Conservation (phyloP, 2,113 vertebrate genomes). For the Scortum barcoo region DNA sequence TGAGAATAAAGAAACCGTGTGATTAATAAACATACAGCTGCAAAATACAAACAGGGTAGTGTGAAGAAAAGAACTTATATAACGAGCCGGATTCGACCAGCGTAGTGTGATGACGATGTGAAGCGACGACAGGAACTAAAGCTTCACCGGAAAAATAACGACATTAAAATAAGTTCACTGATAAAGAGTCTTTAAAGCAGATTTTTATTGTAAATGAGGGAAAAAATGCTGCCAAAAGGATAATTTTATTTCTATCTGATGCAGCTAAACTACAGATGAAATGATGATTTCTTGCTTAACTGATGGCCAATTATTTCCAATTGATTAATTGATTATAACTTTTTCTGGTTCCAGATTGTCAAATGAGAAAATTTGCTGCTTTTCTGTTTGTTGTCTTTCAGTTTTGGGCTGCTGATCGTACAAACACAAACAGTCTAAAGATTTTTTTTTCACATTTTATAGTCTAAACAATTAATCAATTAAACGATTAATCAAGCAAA, state of each 20-base stretch:
- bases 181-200: conserved; percentile 8
- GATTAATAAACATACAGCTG: conserved; percentile 42
- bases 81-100: conserved; percentile 13
- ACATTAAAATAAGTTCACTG: neutral
- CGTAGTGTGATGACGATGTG: neutral
- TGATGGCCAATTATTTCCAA: no score
- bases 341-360: neutral
- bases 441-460: neutral
- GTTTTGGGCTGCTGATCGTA: neutral
- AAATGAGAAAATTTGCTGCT: neutral
- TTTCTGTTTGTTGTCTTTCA: neutral
- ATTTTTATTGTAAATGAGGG: neutral
- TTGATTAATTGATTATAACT: no score
- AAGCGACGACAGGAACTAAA: neutral
- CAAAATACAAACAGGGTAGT: conserved; percentile 17
- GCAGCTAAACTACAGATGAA: neutral
- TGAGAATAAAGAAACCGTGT: conserved; percentile 43
- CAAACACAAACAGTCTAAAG: neutral
- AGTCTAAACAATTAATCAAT: neutral
- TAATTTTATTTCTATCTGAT: neutral
- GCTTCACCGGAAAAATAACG: neutral
- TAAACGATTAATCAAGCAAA: neutral
- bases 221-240: neutral
- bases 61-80: neutral
- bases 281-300: neutral